A percentile compares a stretch with the other conserved stretches of the same genome.
Evolutionary conservation across 2,797 vertebrate species (phyloP).

Genomic region (Characodon lateralis): DNA sequence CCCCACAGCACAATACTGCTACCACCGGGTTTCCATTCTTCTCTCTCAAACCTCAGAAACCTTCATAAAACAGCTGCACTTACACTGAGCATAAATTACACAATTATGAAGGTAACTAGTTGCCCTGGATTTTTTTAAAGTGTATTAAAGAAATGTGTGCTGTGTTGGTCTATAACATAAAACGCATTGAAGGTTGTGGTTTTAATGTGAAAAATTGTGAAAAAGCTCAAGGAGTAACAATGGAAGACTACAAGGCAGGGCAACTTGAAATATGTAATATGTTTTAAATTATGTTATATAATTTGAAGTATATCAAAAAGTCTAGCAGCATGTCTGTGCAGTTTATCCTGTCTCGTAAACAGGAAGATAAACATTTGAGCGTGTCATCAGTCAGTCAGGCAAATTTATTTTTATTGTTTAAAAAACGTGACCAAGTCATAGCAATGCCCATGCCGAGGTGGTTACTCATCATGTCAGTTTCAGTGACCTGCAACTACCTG

Average conservation of each 20-base stretch:
- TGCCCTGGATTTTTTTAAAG: background rate
- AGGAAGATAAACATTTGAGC: background rate
- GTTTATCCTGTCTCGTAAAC: constrained; percentile 6
- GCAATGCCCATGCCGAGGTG: background rate
- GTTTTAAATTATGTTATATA: background rate
- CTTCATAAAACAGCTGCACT: no score
- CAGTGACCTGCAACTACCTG: background rate
- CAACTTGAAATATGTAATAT: background rate
- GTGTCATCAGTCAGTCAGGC: background rate
- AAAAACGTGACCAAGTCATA: background rate
- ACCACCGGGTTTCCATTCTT: no score
- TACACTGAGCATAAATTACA: no score
- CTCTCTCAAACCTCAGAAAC: no score
- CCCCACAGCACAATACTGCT: background rate
- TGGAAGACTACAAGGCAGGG: no score
- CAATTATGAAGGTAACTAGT: background rate
- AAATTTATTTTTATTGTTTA: background rate
- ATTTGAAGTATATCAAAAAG: background rate
- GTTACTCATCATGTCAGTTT: background rate
- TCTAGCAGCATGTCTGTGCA: background rate
- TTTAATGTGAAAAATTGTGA: background rate
- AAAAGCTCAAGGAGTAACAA: background rate
- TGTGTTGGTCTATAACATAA: background rate
- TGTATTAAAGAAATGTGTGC: background rate
- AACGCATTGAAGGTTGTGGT: background rate